Evolutionary conservation across 2,888 invertebrate genomes (phyloP), one percentile per base, ranked within the genome.

Genomic region (Sinodicranocentrus sp.): DNA sequence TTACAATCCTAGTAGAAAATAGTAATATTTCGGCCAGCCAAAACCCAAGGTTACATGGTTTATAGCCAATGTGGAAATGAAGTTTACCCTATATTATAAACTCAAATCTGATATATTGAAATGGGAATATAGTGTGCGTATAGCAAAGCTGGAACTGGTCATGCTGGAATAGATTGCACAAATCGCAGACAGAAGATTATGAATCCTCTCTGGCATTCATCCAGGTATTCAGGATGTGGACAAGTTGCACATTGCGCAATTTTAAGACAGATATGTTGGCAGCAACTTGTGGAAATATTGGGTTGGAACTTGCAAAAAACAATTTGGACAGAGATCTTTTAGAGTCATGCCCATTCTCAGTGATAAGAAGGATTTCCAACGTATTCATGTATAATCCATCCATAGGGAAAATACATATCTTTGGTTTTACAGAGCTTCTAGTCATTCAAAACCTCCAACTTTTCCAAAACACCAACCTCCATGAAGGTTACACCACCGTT

Each of bases 171-270:
- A 15, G 13, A 6, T 21, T 21, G 54, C 54, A 54, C 23, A 6
- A 26, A 19, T 61, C 1, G 33, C 26, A 13, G 33, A 61, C 23
- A 48, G 73, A 43, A 75, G 44, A 65, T 73, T 75, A 19, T 43
- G 23, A 48, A n/a, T 72, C 33, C 25, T 63, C 17, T 33, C 61
- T 82, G 83, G 83, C 83, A 83, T 2, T 21, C 57, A 63, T 71
- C 83, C 83, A 83, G 77, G 72, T 77, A 77, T 21, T 15, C 39
- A 54, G 39, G 23, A 63, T 68, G 71, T 71, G 77, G 57, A 76
- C 71, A 83, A 77, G 44, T 57, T 72, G 83, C 83, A 68, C 63
- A 83, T 83, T 83, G 77, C 77, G 83, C 77, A 71, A 83, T 72
- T 72, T 77, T 25, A 19, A 44, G 44, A 73, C 44, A 57, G 43